Evolutionary conservation across 2,797 vertebrate genomes (phyloP).

Genomic region (Sebastes hopkinsi): DNA sequence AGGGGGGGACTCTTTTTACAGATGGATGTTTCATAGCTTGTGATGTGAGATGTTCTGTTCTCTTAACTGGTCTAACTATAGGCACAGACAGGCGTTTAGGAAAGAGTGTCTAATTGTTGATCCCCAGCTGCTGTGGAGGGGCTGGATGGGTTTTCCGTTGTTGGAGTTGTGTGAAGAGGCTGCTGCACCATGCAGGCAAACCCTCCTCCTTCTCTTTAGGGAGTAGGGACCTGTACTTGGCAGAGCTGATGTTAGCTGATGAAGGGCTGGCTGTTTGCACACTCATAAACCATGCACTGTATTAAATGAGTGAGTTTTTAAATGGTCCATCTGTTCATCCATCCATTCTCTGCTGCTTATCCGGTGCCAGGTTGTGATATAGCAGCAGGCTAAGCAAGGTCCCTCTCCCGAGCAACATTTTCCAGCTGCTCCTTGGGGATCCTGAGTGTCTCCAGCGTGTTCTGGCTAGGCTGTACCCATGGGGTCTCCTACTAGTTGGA

Average conservation of each 20-base stretch:
- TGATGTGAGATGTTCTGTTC: background rate
- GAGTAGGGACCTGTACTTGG: conserved; percentile 36
- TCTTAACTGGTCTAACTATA: background rate
- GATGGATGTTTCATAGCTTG: background rate
- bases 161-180: conserved; percentile 56
- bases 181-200: conserved; percentile 33
- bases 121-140: conserved; percentile 59
- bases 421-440: background rate
- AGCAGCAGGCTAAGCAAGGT: background rate
- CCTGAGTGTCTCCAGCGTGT: background rate
- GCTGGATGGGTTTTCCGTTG: conserved; percentile 49
- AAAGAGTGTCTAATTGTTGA: conserved; percentile 35
- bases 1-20: background rate
- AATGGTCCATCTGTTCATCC: background rate
- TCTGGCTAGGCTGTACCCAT: background rate
- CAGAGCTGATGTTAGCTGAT: conserved; percentile 25
- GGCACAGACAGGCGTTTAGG: conserved; percentile 8
- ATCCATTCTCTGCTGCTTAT: background rate
- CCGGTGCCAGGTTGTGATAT: background rate
- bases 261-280: conserved; percentile 14
- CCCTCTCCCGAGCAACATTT: background rate
- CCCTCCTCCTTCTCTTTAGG: conserved; percentile 11
- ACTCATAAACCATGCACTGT: background rate
- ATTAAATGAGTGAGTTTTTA: background rate
- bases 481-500: background rate